Percentiles rank a stretch among this genome's conserved stretches.
phyloP scores from a whole-genome alignment of 1,140 invertebrate genomes.

The Cotesia typhae region DNA sequence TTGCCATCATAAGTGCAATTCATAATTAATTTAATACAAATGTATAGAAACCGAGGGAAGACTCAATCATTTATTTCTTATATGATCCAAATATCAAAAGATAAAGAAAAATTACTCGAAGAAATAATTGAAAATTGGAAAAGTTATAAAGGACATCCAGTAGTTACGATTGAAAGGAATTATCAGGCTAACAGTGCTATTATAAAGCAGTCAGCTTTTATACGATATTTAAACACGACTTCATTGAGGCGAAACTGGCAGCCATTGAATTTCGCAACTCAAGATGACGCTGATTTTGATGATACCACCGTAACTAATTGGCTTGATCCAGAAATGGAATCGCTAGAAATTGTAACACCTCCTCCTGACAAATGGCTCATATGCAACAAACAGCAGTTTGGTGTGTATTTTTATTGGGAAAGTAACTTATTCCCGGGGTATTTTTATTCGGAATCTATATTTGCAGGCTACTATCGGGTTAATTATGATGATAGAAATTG shows the following conservation, averaged over 20 bases:
- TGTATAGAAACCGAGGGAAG: too few species aligned
- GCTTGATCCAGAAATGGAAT: slow-evolving; percentile 31
- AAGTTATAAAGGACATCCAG: slow-evolving; percentile 81
- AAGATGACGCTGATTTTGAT: slow-evolving; percentile 59
- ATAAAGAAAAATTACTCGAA: slow-evolving; percentile 57
- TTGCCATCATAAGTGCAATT: too few species aligned
- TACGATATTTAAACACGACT: slow-evolving; percentile 44
- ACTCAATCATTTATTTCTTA: too few species aligned
- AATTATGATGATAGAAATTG: slow-evolving; percentile 71
- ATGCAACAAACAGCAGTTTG: slow-evolving; percentile 70
- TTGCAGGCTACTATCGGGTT: slow-evolving; percentile 70
- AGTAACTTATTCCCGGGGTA: slow-evolving; percentile 49
- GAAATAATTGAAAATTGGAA: slow-evolving; percentile 85
- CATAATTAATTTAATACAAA: too few species aligned
- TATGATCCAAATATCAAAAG: slow-evolving; percentile 45
- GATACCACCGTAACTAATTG: slow-evolving; percentile 59
- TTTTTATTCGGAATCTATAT: not conserved
- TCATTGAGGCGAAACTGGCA: slow-evolving; percentile 62
- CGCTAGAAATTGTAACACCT: slow-evolving; percentile 6
- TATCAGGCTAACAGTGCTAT: slow-evolving; percentile 65
- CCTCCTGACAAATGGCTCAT: slow-evolving; percentile 66
- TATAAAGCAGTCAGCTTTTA: slow-evolving; percentile 62
- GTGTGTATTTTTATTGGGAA: slow-evolving; percentile 46
- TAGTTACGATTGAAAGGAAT: slow-evolving; percentile 74
- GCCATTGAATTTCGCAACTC: slow-evolving; percentile 66